phyloP scores from a whole-genome alignment of 2,797 vertebrate genomes.

The Sternotherus odoratus region DNA sequence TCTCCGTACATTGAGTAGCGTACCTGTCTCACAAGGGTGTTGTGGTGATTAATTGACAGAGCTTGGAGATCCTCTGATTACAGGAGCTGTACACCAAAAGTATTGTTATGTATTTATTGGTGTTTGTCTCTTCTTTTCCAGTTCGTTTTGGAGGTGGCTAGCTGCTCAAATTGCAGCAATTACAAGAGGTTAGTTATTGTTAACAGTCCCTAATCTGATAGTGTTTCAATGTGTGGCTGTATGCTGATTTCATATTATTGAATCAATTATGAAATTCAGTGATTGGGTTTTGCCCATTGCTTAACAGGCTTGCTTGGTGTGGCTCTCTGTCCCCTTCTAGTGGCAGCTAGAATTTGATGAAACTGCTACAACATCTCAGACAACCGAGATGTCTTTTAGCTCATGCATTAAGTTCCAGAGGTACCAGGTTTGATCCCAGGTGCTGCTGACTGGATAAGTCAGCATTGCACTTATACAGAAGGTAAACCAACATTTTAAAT shows the following conservation, averaged over 20 bases:
- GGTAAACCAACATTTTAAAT: not conserved
- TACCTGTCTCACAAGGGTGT: accelerated
- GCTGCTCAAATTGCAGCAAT: constrained; percentile 77
- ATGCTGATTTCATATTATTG: not conserved
- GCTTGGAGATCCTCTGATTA: not conserved
- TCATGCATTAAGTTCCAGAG: too few species aligned
- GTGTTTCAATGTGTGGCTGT: not conserved
- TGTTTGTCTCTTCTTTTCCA: constrained; percentile 61
- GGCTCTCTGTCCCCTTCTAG: too few species aligned
- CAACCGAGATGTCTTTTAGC: too few species aligned
- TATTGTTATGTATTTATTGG: not conserved
- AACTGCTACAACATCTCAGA: too few species aligned
- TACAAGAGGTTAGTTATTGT: constrained; percentile 78
- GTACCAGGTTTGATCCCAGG: too few species aligned
- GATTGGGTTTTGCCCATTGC: not conserved
- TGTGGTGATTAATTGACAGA: not conserved
- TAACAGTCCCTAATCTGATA: not conserved
- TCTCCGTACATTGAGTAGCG: not conserved
- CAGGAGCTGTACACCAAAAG: not conserved
- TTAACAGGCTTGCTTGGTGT: too few species aligned
- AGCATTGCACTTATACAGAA: not conserved
- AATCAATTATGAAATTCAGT: constrained; percentile 4
- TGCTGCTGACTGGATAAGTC: too few species aligned
- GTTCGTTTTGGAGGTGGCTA: constrained; percentile 83
- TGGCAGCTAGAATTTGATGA: too few species aligned